Evolutionary conservation across 2,797 vertebrate genomes (phyloP), one percentile per base, ranked within the genome.

Genomic region (Coreius guichenoti): DNA sequence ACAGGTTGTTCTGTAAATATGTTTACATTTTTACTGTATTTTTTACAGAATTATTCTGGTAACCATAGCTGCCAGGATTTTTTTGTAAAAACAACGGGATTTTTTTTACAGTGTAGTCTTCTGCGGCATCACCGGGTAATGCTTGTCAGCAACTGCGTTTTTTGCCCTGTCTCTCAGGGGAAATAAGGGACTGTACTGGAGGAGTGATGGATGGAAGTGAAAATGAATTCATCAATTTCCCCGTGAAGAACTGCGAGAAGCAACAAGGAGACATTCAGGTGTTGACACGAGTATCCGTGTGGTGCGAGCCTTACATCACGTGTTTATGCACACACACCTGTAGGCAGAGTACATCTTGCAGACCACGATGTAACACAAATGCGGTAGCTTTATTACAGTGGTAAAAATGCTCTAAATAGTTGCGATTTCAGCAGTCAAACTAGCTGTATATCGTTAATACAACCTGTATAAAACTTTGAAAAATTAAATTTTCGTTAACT

Each of bases 211-310:
- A 93, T 90, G 81, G 76, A 80, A 85, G 73, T 51, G 43, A 86
- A 89, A 92, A 88, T 85, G 23, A 85, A 88, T 87, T 87, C 81
- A 91, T 92, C 90, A 89, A 84, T 77, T 84, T 81, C 56, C 80
- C 65, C 31, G 54, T 12, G 45, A 85, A 54, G 54, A 85, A 79
- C 45, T 45, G 86, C 21, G 63, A 86, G 83, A 85, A 33, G 80
- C 81, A 68, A 21, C 73, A 80, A 80, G n/a, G 47, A 83, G 58
- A 83, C 49, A 33, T 87, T 79, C 89, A 88, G 89, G 81, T 89
- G 89, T 83, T 84, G 87, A 88, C 84, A 84, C 3, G 81, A 19
- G 33, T 81, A 54, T 79, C 54, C 61, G 19, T 29, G 45, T 47
- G 70, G 67, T 72, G 76, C 49, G 51, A 74, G 83, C 8, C 84